Evolutionary conservation across 2,113 vertebrate genomes (phyloP).

Genomic region (Cichladusa arquata): DNA sequence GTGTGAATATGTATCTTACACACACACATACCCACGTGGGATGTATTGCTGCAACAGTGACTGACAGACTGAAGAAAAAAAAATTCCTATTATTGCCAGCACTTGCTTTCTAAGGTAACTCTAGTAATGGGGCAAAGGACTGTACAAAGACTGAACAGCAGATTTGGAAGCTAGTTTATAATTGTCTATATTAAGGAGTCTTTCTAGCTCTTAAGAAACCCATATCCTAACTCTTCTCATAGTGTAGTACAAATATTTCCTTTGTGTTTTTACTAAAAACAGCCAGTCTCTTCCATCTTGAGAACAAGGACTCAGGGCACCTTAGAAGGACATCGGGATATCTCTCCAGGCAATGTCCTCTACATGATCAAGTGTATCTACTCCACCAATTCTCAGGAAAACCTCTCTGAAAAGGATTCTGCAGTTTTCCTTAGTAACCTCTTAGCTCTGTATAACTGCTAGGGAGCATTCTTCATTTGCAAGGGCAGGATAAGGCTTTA

Average conservation of each 20-base stretch:
- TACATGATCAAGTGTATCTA: not conserved
- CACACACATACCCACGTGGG: no score
- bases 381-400: not conserved
- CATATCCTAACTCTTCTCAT: not conserved
- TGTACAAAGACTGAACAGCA: not conserved
- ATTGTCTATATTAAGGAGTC: not conserved
- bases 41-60: not conserved
- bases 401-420: not conserved
- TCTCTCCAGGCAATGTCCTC: not conserved
- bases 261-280: not conserved
- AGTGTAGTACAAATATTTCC: not conserved
- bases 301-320: not conserved
- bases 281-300: not conserved
- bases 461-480: not conserved
- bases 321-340: not conserved
- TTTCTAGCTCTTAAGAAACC: not conserved
- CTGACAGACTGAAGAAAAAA: not conserved
- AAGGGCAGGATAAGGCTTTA: not conserved
- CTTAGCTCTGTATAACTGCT: not conserved
- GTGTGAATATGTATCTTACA: accelerated
- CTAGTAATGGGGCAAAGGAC: not conserved
- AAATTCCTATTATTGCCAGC: not conserved
- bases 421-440: not conserved
- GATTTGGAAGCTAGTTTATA: not conserved
- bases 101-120: not conserved